Percentiles rank a stretch among this genome's conserved stretches.
Conservation (phyloP, 2,113 vertebrate genomes). For the Pholis gunnellus region DNA sequence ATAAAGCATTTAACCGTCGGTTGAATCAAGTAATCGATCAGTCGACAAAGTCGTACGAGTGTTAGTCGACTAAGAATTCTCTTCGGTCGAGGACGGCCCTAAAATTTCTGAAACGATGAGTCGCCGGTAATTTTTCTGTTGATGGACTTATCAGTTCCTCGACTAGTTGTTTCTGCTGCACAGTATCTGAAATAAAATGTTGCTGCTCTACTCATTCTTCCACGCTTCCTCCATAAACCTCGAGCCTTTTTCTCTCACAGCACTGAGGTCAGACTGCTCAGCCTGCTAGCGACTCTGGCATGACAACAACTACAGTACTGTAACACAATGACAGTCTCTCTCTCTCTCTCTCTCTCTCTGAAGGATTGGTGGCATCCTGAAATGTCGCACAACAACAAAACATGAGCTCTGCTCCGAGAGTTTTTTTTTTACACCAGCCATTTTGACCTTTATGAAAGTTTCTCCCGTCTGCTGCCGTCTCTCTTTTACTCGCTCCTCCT, state of each 20-base stretch:
- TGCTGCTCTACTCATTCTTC: background rate
- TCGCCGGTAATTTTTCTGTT: background rate
- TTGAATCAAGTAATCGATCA: background rate
- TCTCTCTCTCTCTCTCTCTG: slow-evolving; percentile 35
- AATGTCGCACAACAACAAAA: slow-evolving; percentile 33
- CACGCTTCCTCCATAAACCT: background rate
- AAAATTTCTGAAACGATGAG: background rate
- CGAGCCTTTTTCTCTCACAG: background rate
- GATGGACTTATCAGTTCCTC: background rate
- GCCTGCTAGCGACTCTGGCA: background rate
- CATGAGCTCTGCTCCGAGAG: slow-evolving; percentile 28
- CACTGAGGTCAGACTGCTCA: background rate
- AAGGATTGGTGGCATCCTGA: slow-evolving; percentile 18
- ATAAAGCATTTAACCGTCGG: no score
- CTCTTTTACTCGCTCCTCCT: background rate
- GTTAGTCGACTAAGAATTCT: no score
- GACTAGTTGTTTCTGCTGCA: background rate
- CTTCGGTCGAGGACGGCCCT: no score
- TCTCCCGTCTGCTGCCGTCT: background rate
- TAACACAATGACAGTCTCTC: slow-evolving; percentile 29
- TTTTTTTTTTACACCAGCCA: background rate
- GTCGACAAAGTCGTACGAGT: background rate
- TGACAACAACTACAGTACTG: slow-evolving; percentile 15
- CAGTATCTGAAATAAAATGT: background rate
- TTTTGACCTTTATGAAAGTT: slow-evolving; percentile 6